phyloP scores from a whole-genome alignment of 2,888 invertebrate species.

The Stegophylla sp. region DNA sequence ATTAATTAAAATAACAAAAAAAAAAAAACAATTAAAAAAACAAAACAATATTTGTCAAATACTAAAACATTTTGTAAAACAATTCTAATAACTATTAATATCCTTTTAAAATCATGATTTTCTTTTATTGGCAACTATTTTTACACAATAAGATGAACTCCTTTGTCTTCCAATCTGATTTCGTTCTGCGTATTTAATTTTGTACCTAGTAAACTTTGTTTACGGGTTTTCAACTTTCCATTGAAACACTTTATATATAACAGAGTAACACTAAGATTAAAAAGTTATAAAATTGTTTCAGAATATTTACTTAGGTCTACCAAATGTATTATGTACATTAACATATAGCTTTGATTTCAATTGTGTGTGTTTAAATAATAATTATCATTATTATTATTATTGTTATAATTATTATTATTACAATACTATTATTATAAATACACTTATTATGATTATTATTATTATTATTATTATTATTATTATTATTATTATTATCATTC shows the following conservation, averaged over 20 bases:
- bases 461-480: constrained; percentile 16
- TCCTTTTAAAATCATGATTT: not conserved
- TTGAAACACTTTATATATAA: constrained; percentile 30
- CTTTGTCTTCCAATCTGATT: constrained; percentile 57
- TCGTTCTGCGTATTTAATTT: constrained; percentile 53
- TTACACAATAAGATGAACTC: constrained; percentile 55
- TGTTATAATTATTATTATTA: constrained; percentile 44
- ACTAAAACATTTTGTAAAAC: not conserved
- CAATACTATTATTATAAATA: constrained; percentile 37
- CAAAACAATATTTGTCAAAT: not conserved
- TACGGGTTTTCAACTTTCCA: constrained; percentile 37
- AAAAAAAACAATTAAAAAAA: not conserved
- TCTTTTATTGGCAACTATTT: constrained; percentile 31
- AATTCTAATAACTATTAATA: not conserved
- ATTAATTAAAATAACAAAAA: not conserved
- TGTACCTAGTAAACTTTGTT: constrained; percentile 43
- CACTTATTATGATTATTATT: constrained; percentile 49
- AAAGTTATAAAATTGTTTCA: constrained; percentile 44
- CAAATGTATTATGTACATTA: constrained; percentile 51
- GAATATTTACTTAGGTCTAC: constrained; percentile 52
- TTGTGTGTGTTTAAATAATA: constrained; percentile 50
- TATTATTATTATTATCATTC: constrained; percentile 29
- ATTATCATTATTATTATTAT: constrained; percentile 46
- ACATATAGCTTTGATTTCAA: constrained; percentile 47
- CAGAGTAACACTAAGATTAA: constrained; percentile 21